Evolutionary conservation across 2,888 invertebrate genomes (phyloP), one percentile per base, ranked within the genome.

Genomic region (Ectemnius lituratus): DNA sequence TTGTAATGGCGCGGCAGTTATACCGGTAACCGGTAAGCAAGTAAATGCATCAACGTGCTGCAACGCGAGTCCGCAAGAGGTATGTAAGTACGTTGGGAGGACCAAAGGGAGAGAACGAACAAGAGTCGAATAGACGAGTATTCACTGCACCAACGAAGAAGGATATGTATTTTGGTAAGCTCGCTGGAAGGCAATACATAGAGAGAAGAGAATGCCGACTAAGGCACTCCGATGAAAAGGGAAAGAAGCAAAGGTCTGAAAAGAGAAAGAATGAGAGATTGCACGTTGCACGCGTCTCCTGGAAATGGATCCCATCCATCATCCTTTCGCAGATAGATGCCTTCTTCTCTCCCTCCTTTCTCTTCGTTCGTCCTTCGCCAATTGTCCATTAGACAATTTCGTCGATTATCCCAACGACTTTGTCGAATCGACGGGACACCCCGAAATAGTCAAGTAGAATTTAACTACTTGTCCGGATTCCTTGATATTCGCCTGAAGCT

Each of bases 221-320:
- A 16, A 13, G 13, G 37, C 5, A 13, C 16, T 52, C n/a, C n/a
- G 16, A 5, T 6, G 16, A 70, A 69, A 45, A 27, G 65, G 60
- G 37, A 73, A 64, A 70, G 46, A 67, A 46, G 65, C 61, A 6
- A 13, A 27, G 27, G 4, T 46, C n/a, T 13, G 16, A 46, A 13
- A 56, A 52, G 52, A 13, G 60, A 61, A 49, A 20, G 60, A 52
- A 28, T 18, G 70, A 78, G 70, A 70, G 76, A 73, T 59, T 87
- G 87, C 87, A 87, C 85, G 86, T 86, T 86, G 86, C 84, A 85
- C 87, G 85, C 85, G 84, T 83, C 83, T 80, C 78, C 73, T 76
- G 85, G 84, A 86, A 87, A 87, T 87, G 87, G 86, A 86, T 84
- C 84, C 79, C 86, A 86, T 87, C 86, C 84, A 87, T 87, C 87